These are phyloP conservation scores for Nixonia krombeini DNA, from an alignment of 1,140 invertebrate species.

Conservation along the genomic window DNA sequence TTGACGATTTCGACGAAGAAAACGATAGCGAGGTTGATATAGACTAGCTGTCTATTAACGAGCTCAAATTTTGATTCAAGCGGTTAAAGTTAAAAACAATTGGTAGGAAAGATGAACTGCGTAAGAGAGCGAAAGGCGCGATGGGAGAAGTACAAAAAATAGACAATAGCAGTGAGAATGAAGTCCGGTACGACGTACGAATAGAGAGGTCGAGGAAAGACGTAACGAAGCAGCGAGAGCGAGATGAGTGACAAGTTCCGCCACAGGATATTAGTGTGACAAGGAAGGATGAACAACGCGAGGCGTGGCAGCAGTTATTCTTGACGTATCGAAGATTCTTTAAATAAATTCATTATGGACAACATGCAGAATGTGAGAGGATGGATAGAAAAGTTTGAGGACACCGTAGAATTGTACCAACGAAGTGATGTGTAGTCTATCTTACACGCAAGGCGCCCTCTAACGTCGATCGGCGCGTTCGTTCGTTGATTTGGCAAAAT, in stretches of 20 bases:
- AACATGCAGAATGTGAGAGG: too few relatives aligned
- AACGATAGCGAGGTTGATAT: conserved; percentile 1
- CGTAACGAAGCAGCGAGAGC: too few relatives aligned
- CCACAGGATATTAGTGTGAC: too few relatives aligned
- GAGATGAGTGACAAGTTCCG: background rate
- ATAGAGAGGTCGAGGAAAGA: too few relatives aligned
- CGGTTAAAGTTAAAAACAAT: conserved; percentile 4
- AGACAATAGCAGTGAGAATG: background rate
- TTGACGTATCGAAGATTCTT: too few relatives aligned
- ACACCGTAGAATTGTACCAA: too few relatives aligned
- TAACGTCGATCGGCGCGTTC: background rate
- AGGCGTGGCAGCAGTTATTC: too few relatives aligned
- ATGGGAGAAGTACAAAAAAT: background rate
- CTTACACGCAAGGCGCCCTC: too few relatives aligned
- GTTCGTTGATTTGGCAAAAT: background rate
- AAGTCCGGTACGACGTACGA: background rate
- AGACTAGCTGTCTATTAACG: conserved; percentile 1
- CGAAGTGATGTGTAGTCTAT: too few relatives aligned
- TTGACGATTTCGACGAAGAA: conserved; percentile 1
- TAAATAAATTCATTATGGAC: too few relatives aligned
- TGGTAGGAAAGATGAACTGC: background rate
- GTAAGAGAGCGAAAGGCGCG: conserved; percentile 1
- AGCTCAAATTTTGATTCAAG: conserved; percentile 12
- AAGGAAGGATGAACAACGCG: too few relatives aligned
- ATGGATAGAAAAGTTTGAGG: too few relatives aligned